Evolutionary conservation across 2,888 invertebrate genomes (phyloP), one percentile per base, ranked within the genome.

Genomic region (Bhutanitis thaidina): DNA sequence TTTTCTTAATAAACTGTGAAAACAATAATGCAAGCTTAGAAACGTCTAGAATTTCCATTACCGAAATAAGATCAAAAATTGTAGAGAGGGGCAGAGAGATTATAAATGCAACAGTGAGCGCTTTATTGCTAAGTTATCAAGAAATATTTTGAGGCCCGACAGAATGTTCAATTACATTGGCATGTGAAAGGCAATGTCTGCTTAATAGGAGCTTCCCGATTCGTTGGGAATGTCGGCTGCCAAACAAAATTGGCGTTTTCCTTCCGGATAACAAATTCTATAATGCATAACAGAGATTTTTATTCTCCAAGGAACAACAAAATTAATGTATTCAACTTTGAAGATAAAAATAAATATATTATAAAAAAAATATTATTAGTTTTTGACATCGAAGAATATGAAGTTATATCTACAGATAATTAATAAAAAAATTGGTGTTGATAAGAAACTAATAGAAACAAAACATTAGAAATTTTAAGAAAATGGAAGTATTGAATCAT

Each of bases 141-240:
- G 67, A 67, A 77, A 77, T 76, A 80, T 80, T 75, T 70, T 68
- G 66, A 73, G 63, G 62, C 65, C 57, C 60, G 61, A 65, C 62
- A 77, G 74, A 79, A 79, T 79, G 74, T 80, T 74, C 77, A 78
- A 79, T 81, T 77, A 79, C 74, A 67, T 68, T 58, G 75, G 69
- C 65, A 77, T 73, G 71, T 69, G 68, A 62, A 64, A 61, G 63
- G 61, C 63, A 59, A 60, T 58, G 67, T 60, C 59, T 66, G 64
- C 51, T 62, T 69, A 67, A 71, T 65, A 67, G 69, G 59, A 63
- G 61, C 59, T 43, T 52, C 56, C 52, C 57, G 60, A 67, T 58
- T 56, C 54, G 51, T 56, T 43, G 54, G 63, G 75, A 75, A 77
- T 75, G 64, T 62, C 59, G 62, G 54, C 69, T 69, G 60, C 60